Conservation (phyloP, 2,113 vertebrate species). For the Epinephelus moara region DNA sequence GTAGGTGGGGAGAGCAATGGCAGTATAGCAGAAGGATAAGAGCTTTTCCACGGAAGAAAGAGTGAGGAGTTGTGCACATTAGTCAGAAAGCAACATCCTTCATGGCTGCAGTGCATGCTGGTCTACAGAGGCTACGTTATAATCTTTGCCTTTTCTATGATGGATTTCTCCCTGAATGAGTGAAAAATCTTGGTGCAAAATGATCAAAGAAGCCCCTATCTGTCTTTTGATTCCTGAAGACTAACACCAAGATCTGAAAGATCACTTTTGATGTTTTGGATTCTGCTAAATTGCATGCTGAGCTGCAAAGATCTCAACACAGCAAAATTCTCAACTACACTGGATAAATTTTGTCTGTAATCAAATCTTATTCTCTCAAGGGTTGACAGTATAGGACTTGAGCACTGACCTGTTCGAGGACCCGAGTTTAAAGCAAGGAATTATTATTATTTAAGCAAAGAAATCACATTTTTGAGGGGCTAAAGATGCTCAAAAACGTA, state of each 20-base stretch:
- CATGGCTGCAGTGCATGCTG: not conserved
- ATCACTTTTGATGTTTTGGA: not conserved
- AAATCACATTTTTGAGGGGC: no score
- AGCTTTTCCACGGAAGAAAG: not conserved
- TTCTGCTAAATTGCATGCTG: not conserved
- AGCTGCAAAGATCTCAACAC: not conserved
- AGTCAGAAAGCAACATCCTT: not conserved
- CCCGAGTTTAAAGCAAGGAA: no score
- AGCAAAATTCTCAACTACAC: no score
- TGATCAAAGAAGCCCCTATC: not conserved
- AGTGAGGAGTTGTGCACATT: not conserved
- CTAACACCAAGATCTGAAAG: not conserved
- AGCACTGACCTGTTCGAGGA: no score
- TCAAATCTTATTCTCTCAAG: no score
- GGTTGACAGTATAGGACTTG: no score
- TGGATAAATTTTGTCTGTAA: no score
- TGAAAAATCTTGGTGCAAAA: not conserved
- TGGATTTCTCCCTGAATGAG: not conserved
- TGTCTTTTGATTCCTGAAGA: not conserved
- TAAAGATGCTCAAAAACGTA: no score
- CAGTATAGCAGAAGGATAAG: conserved; percentile 4
- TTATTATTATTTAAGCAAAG: no score
- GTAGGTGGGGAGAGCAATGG: conserved; percentile 26
- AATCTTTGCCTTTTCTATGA: not conserved
- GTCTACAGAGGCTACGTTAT: not conserved